Percentiles rank a stretch among this genome's conserved stretches.
Conservation (phyloP, 2,888 invertebrate genomes). For the Ophonus ardosiacus region DNA sequence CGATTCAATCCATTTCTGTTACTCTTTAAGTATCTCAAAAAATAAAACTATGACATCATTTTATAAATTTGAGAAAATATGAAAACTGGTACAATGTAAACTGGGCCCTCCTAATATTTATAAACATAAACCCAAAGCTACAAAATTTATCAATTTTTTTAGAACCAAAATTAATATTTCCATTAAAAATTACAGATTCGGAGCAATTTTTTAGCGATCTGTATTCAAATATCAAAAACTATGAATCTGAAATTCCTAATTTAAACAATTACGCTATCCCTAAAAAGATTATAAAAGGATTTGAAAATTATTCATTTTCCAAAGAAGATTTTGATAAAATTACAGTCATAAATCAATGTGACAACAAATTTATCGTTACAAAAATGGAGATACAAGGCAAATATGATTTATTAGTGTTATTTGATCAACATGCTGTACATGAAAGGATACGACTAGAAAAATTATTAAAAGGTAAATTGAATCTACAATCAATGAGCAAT, state of each 20-base stretch:
- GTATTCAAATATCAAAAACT: slow-evolving; percentile 71
- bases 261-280: slow-evolving; percentile 61
- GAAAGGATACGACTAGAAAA: slow-evolving; percentile 89
- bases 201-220: slow-evolving; percentile 72
- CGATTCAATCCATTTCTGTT: no score
- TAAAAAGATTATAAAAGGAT: slow-evolving; percentile 33
- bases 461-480: slow-evolving; percentile 79
- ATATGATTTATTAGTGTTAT: slow-evolving; percentile 79
- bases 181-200: slow-evolving; percentile 70
- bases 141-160: no score
- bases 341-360: slow-evolving; percentile 83
- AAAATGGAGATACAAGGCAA: slow-evolving; percentile 71
- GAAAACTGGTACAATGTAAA: no score
- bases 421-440: slow-evolving; percentile 94
- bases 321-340: slow-evolving; percentile 76
- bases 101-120: no score
- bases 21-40: no score
- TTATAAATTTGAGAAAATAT: no score
- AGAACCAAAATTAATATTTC: no score
- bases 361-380: slow-evolving; percentile 84
- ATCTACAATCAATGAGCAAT: neutral
- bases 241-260: slow-evolving; percentile 70
- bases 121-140: no score
- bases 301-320: slow-evolving; percentile 72
- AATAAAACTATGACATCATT: no score